Conservation (phyloP, 2,113 vertebrate species). For the Mesembrinibis cayennensis region DNA sequence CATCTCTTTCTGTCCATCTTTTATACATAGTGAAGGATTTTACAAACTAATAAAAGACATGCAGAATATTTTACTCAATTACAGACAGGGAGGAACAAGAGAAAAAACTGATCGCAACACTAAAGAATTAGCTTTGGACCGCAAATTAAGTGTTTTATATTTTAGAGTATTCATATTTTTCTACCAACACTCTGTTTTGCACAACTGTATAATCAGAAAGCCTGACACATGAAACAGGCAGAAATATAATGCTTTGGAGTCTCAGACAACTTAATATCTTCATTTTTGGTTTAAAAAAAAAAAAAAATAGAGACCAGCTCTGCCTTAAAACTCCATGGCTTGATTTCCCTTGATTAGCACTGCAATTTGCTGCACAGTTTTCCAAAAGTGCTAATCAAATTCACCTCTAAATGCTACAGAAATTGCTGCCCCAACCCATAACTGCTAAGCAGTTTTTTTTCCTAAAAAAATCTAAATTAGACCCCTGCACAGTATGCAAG, state of each 20-base stretch:
- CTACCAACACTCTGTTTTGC: not conserved
- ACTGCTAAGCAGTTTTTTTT: constrained; percentile 27
- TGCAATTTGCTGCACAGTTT: constrained; percentile 7
- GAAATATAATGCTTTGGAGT: not conserved
- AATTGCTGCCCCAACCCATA: constrained; percentile 35
- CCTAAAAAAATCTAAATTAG: constrained; percentile 48
- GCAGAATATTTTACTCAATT: not conserved
- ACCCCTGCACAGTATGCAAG: not conserved
- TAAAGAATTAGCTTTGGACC: not conserved
- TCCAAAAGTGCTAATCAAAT: constrained; percentile 37
- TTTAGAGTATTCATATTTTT: not conserved
- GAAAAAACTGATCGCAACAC: not conserved
- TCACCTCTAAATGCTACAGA: constrained; percentile 36
- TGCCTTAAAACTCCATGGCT: not conserved
- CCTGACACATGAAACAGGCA: not conserved
- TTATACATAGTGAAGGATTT: not conserved
- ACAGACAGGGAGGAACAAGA: not conserved
- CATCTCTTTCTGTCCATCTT: not conserved
- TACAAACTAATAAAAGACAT: not conserved
- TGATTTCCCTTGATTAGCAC: not conserved
- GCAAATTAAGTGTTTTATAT: not conserved
- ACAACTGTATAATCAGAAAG: not conserved
- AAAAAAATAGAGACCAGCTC: not conserved
- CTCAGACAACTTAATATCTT: not conserved
- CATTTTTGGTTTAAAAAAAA: not conserved